Evolutionary conservation across 2,113 vertebrate genomes (phyloP), one percentile per base, ranked within the genome.

Genomic region (Pterocles orientalis): DNA sequence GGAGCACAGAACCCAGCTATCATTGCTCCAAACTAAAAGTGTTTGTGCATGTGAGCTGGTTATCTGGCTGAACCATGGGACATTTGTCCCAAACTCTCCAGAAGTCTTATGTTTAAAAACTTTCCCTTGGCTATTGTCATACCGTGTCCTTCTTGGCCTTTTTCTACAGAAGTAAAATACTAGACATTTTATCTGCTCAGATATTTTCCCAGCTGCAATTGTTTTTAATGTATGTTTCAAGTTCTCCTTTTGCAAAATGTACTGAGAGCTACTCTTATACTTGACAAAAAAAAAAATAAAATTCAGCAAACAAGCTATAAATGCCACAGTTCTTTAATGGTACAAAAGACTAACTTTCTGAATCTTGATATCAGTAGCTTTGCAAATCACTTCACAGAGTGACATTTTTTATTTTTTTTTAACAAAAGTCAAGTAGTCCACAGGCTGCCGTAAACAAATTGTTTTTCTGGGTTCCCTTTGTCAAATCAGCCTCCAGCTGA

Each of bases 401-500:
- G 39, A 14, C 16, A 31, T 33, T 62, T 39, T 34, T 29, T 25
- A 29, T 48, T 72, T 48, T 51, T 57, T 48, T 43, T 28, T 1
- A 60, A 64, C 39, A 70, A 18, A 89, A 92, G 76, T 86, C 84
- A 91, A 86, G 45, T 41, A 73, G 77, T 83, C 68, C 68, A 72
- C 58, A 69, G 57, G 36, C 73, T 92, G 65, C 47, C 85, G 65
- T 85, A 92, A 92, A 93, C 82, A 90, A 90, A 90, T 85, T 94
- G 73, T 29, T 94, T 90, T 82, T 57, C 65, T 5, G 31, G n/a
- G 11, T 94, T 84, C 69, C 31, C 61, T 79, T 92, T 92, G 91
- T 95, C 92, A 85, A 90, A 85, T 70, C 78, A 82, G 53, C 85
- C 85, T 78, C 60, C 57, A 96, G 78, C 41, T 82, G 78, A 90